Evolutionary conservation across 2,797 vertebrate genomes (phyloP).

Genomic region (Rhinoraja longicauda): DNA sequence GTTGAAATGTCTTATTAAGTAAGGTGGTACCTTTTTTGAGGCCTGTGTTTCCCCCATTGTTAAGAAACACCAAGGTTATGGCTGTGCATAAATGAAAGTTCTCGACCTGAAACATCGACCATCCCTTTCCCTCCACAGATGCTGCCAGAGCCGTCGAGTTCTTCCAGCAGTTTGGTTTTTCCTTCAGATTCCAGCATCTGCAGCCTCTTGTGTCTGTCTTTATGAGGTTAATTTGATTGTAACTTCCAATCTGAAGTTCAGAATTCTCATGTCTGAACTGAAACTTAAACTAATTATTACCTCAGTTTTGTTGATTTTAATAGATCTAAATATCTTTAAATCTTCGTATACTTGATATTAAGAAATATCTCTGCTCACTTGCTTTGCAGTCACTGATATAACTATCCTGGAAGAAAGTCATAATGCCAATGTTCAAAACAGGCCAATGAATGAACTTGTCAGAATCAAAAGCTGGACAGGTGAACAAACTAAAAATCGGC

Average conservation of each 20-base stretch:
- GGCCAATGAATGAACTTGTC: conserved; percentile 52
- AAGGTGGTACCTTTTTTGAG: neutral
- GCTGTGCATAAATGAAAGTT: neutral
- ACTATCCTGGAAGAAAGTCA: conserved; percentile 49
- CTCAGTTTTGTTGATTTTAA: neutral
- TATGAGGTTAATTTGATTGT: neutral
- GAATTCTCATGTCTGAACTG: neutral
- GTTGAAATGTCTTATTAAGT: neutral
- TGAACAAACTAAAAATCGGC: neutral
- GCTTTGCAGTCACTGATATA: conserved; percentile 55
- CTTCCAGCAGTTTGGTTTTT: too few relatives aligned
- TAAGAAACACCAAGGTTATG: neutral
- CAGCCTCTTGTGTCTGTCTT: neutral
- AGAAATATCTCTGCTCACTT: conserved; percentile 26
- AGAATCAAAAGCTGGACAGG: conserved; percentile 40
- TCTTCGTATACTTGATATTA: neutral
- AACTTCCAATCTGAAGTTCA: neutral
- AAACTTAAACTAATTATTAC: neutral
- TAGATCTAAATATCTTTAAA: neutral
- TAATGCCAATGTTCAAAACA: conserved; percentile 44
- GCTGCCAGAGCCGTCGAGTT: too few relatives aligned
- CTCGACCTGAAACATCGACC: too few relatives aligned
- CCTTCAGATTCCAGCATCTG: neutral
- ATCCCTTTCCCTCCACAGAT: too few relatives aligned
- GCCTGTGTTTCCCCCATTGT: neutral